Evolutionary conservation across 2,797 vertebrate genomes (phyloP), one percentile per base, ranked within the genome.

Genomic region (Epinephelus malabaricus): DNA sequence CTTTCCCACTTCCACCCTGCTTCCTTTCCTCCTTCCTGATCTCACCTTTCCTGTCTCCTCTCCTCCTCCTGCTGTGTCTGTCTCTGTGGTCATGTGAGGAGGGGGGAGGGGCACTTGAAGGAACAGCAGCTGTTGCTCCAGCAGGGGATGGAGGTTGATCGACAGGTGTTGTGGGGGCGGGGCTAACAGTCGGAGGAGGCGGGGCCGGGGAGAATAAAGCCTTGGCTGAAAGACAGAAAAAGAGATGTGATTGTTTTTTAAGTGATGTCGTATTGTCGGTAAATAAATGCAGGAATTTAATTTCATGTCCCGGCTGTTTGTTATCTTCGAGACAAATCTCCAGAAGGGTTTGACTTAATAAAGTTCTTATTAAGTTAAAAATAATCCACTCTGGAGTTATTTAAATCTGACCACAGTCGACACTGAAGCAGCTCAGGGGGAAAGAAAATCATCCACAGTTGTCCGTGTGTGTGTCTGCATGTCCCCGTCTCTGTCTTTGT

Each of bases 31-130:
- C 14, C 14, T 12, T 38, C 8, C 11, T 23, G 4, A 0, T 14
- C 72, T 81, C 50, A 90, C 97, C 96, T 96, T 94, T 96, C 79
- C 94, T 95, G 77, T 96, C 96, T 38, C 79, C 80, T 92, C 93
- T 96, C 74, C 92, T 94, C 85, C 96, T 95, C 78, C 94, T 92
- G 81, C 92, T 94, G 80, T 91, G 93, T 61, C 74, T 89, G 76
- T 85, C 90, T 87, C 83, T 85, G 85, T 85, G 70, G 2, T 82
- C 83, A 0, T 50, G 66, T 1, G 73, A 76, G 6, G 70, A 69
- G 34, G 80, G 6, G 12, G 75, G 61, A 34, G 43, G 46, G 34
- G 17, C 50, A 17, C 25, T 23, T 1, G 19, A 0, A 2, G 72
- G 49, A 76, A 40, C 62, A 63, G 78, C 78, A 11, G 76, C 69